A percentile compares a stretch with the other conserved stretches of the same genome.
Evolutionary conservation across 2,888 invertebrate species (phyloP).

Genomic region (Tyria jacobaeae): DNA sequence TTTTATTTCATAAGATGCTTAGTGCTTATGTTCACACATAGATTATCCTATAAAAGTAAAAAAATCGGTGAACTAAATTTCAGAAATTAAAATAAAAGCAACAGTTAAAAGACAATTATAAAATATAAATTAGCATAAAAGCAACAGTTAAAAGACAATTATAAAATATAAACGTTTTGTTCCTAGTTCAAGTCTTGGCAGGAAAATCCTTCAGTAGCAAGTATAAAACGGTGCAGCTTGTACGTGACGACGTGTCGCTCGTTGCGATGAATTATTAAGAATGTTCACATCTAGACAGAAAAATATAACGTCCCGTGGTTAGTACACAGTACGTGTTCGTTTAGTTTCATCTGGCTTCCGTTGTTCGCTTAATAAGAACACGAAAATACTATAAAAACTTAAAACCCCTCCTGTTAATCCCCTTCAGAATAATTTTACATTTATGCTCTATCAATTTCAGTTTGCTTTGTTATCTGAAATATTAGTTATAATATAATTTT

Average conservation of each 20-base stretch:
- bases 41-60: no score
- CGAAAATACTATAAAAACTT: not conserved
- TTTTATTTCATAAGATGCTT: no score
- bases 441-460: not conserved
- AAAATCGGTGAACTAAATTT: not conserved
- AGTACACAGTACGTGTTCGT: conserved; percentile 21
- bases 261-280: conserved; percentile 20
- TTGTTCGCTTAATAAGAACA: not conserved
- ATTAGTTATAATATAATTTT: no score
- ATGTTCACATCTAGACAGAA: conserved; percentile 25
- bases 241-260: conserved; percentile 27
- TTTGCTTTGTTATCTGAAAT: no score
- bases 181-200: not conserved
- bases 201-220: not conserved
- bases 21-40: no score
- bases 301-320: conserved; percentile 22
- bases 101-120: not conserved
- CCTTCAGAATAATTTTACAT: not conserved
- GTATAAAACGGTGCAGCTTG: not conserved
- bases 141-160: not conserved
- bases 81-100: no score
- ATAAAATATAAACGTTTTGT: not conserved
- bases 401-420: not conserved
- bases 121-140: no score
- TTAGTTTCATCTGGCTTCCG: not conserved